Base-by-base conservation (phyloP, 2,888 invertebrate genomes). In the Laothoe populi region DNA sequence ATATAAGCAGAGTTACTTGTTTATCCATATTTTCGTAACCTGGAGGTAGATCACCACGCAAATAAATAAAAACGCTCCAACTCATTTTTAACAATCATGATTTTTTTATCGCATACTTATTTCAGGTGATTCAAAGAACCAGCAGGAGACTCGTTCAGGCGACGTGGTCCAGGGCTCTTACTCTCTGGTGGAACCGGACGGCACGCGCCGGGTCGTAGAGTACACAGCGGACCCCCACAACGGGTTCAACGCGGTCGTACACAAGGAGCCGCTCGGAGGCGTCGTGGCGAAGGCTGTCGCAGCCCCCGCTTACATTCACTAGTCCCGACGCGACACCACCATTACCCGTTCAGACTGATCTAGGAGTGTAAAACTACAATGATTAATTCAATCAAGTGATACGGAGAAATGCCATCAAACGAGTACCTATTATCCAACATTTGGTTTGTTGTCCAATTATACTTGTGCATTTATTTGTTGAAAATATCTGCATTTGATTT, bases 201-300 rank as follows among this genome's bases (percentile, higher is more conserved):
- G 95, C 69, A 93, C 94, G 0, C 87, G 95, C 60, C 93, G 92
- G 53, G 90, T 94, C 66, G 95, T 95, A 4, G 94, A 95, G 70
- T 95, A 95, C 82, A 94, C 94, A 10, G 95, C 95, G 7, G 95
- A 95, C 77, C 94, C 95, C n/a, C 88, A 94, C 64, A 95, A 95
- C 73, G 95, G 95, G 3, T 95, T 95, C 87, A 95, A 95, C 82
- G 95, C 95, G 11, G 93, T 95, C 40, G 95, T 95, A 0, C 94
- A 94, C 83, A 94, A 94, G 76, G 94, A 94, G 61, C 94, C 95
- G 0, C 70, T 88, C 0, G 93, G 92, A 0, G 86, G 83, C 8
- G 87, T 87, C 0, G 89, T 92, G 8, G 90, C 88, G 0, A 93
- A 93, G 69, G 89, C 89, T 0, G 76, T 83, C 4, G 87, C 84